Conservation (phyloP, 2,797 vertebrate species). For the Poecilia wingei region DNA sequence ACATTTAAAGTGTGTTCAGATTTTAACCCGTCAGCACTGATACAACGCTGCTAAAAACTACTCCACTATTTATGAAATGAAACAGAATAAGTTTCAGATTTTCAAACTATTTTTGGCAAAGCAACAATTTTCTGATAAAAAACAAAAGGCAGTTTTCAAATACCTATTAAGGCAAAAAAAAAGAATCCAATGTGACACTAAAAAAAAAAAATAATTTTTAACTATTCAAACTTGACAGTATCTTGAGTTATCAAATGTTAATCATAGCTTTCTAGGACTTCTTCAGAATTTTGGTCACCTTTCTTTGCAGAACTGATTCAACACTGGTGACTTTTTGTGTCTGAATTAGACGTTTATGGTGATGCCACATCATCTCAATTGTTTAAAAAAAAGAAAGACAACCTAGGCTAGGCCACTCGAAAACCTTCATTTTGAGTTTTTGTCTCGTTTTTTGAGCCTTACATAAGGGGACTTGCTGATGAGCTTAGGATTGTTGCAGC, state of each 20-base stretch:
- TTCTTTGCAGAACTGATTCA: neutral
- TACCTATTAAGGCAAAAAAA: neutral
- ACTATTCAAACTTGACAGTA: neutral
- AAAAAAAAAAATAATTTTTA: neutral
- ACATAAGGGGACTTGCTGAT: neutral
- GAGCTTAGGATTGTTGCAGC: neutral
- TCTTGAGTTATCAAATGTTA: neutral
- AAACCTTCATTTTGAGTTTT: neutral
- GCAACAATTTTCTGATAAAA: neutral
- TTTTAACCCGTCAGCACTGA: neutral
- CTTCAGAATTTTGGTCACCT: neutral
- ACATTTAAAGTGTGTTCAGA: neutral
- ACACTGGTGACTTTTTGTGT: neutral
- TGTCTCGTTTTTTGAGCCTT: neutral
- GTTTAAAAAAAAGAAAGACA: neutral
- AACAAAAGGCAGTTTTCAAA: neutral
- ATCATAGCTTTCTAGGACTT: neutral
- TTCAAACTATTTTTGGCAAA: neutral
- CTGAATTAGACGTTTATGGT: neutral
- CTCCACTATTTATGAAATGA: neutral
- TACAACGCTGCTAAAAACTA: neutral
- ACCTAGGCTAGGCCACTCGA: neutral
- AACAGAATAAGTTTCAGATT: neutral
- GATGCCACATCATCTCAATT: neutral
- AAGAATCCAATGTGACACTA: neutral